These are phyloP conservation scores for Diorhabda carinulata DNA, from an alignment of 1,140 invertebrate genomes.

Conservation along the genomic window DNA sequence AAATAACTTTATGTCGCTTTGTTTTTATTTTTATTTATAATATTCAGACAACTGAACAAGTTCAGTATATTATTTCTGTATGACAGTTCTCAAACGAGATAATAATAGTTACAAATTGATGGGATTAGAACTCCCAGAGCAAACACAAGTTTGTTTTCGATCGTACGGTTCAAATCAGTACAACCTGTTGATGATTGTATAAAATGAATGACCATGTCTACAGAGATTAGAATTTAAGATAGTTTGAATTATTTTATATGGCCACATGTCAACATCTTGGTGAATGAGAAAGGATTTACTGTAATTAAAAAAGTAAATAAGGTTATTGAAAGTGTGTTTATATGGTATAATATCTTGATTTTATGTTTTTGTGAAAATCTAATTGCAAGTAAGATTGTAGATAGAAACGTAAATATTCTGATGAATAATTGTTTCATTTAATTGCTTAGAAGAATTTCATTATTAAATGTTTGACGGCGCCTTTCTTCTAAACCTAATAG, in stretches of 20 bases:
- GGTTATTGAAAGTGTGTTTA: neutral
- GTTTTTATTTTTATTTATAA: neutral
- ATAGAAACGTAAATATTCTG: too few species aligned
- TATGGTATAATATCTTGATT: too few species aligned
- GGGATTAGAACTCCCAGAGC: slow-evolving; percentile 9
- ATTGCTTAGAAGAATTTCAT: too few species aligned
- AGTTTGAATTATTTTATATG: slow-evolving; percentile 14
- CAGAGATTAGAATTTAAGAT: slow-evolving; percentile 12
- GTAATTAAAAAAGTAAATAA: slow-evolving; percentile 7
- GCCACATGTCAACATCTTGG: slow-evolving; percentile 1
- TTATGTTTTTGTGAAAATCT: too few species aligned
- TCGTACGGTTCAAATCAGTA: slow-evolving; percentile 4
- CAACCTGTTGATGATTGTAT: slow-evolving; percentile 15
- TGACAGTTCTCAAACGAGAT: slow-evolving; percentile 5
- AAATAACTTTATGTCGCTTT: too few species aligned
- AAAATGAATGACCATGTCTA: slow-evolving; percentile 12
- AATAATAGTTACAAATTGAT: slow-evolving; percentile 13
- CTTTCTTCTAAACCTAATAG: too few species aligned
- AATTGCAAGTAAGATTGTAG: too few species aligned
- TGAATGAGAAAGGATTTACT: neutral
- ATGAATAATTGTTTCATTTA: too few species aligned
- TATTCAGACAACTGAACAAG: neutral
- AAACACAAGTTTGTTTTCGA: slow-evolving; percentile 10
- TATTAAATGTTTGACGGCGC: too few species aligned
- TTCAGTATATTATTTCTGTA: slow-evolving; percentile 1